Base-by-base conservation (phyloP, 2,113 vertebrate species). In the Aleadryas rufinucha region DNA sequence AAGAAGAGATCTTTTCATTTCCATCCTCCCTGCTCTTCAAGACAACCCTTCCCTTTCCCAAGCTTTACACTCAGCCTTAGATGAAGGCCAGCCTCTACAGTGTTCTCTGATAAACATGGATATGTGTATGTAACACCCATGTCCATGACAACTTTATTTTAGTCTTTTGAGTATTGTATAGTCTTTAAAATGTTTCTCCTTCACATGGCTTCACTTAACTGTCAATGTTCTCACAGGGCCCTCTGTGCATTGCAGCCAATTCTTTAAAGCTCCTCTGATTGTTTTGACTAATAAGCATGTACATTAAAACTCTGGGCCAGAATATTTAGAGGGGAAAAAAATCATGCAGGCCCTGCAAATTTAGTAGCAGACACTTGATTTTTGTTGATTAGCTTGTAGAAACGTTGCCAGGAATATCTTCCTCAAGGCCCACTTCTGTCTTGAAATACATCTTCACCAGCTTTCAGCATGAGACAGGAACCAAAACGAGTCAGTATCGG, bases 251-350 rank as follows among this genome's bases (percentile, higher is more conserved):
- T 77, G 54, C 18, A 13, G 81, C 54, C 44, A 72, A 53, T 63
- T 30, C 42, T 53, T 86, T 84, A 53, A 72, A 50, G 39, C 16
- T 88, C 37, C 54, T 90, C 85, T 90, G 54, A 90, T 79, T 93
- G 92, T 92, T 88, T 90, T 86, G 88, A 90, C 83, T 94, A 95
- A 83, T 50, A 88, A 90, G 64, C 54, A 86, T 54, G 50, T 83
- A 86, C 27, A 54, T 50, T 72, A 84, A 92, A 94, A 92, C 20
- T 77, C 61, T 47, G 37, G 54, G 59, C 42, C 83, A 95, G 79
- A 54, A 86, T 90, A 90, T 74, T 88, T 77, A 69, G 71, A 70
- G 26, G 16, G 39, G 18, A 35, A 72, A 92, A 81, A 90, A 85
- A 16, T 39, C n/a, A 50, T 54, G 74, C 87, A 89, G 31, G 89